phyloP scores from a whole-genome alignment of 2,113 vertebrate genomes.

The Tenrec ecaudatus region DNA sequence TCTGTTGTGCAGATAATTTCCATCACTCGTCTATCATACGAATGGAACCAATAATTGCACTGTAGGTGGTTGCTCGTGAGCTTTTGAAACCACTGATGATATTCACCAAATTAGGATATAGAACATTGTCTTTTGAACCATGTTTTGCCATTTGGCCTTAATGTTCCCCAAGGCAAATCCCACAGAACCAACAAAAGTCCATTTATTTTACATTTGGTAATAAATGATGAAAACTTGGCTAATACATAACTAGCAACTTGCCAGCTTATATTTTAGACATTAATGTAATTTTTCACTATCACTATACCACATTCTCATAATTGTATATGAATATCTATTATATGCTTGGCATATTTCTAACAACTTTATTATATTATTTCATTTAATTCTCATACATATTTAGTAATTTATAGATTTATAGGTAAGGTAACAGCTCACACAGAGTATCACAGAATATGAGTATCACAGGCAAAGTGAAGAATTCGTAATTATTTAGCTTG shows the following conservation, averaged over 20 bases:
- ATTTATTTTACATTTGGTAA: constrained; percentile 38
- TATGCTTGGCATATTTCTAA: constrained; percentile 30
- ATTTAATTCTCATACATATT: constrained; percentile 1
- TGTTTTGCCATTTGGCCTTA: too few relatives aligned
- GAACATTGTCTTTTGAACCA: too few relatives aligned
- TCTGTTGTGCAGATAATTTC: too few relatives aligned
- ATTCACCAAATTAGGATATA: too few relatives aligned
- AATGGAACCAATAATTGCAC: too few relatives aligned
- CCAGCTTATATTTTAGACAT: background rate
- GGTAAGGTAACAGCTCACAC: constrained; percentile 5
- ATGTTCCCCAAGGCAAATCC: background rate
- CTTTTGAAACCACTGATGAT: too few relatives aligned
- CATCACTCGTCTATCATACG: too few relatives aligned
- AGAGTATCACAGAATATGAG: background rate
- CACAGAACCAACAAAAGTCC: background rate
- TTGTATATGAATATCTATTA: background rate
- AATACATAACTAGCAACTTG: background rate
- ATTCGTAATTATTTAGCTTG: constrained; percentile 9
- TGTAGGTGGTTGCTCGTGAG: too few relatives aligned
- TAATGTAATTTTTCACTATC: background rate
- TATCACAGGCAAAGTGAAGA: constrained; percentile 22
- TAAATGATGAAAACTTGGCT: background rate
- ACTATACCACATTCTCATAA: background rate
- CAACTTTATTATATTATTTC: constrained; percentile 22
- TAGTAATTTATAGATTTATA: background rate